These are phyloP conservation scores for Chaetodon auriga DNA, from an alignment of 2,113 vertebrate species.

Conservation along the genomic window DNA sequence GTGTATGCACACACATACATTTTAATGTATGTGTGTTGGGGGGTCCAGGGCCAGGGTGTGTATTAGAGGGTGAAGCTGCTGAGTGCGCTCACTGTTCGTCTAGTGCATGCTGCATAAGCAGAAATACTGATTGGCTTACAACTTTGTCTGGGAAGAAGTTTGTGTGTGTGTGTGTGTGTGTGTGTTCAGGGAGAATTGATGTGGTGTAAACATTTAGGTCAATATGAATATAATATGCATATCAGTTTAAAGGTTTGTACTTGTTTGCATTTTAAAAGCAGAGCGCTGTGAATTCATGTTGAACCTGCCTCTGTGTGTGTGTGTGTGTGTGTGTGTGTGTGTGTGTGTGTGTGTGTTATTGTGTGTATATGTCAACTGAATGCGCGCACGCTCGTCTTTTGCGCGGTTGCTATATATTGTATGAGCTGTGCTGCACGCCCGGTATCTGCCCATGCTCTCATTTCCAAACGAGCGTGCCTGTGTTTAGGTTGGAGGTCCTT, in stretches of 20 bases:
- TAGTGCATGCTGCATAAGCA: constrained; percentile 73
- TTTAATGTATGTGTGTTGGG: constrained; percentile 4
- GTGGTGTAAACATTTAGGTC: constrained; percentile 59
- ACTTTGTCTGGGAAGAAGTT: constrained; percentile 45
- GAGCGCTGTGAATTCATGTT: constrained; percentile 13
- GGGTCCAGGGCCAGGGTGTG: constrained; percentile 29
- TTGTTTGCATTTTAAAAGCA: constrained; percentile 47
- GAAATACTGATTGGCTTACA: constrained; percentile 75
- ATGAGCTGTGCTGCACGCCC: constrained; percentile 43
- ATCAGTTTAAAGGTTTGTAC: constrained; percentile 47
- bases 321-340: constrained; percentile 13
- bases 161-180: constrained; percentile 29
- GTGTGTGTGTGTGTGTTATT: constrained; percentile 17
- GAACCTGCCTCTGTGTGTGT: constrained; percentile 15
- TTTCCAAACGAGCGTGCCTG: constrained; percentile 69
- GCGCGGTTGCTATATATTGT: constrained; percentile 53
- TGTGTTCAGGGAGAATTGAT: constrained; percentile 50
- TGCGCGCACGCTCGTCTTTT: constrained; percentile 1
- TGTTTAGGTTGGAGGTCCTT: constrained; percentile 77
- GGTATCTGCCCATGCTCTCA: constrained; percentile 30
- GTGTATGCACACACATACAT: background rate
- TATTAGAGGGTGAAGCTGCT: constrained; percentile 63
- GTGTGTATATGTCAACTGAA: background rate
- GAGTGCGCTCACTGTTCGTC: constrained; percentile 70
- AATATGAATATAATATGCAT: constrained; percentile 60